These are phyloP conservation scores for Drosophila pegasa DNA, from an alignment of 2,888 invertebrate genomes.

Conservation along the genomic window DNA sequence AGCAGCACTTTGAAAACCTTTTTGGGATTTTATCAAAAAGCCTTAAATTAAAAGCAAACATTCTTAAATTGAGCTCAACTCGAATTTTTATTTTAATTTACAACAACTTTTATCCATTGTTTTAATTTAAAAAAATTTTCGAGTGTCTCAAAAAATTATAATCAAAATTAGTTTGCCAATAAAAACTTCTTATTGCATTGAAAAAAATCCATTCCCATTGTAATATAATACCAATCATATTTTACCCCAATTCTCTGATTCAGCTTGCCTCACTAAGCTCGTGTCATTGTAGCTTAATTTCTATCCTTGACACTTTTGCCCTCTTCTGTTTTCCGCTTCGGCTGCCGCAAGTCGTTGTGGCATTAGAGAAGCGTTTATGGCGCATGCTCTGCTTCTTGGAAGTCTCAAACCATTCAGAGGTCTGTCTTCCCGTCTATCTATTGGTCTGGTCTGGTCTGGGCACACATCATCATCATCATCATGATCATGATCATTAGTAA, in stretches of 20 bases:
- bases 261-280: background rate
- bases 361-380: slow-evolving; percentile 50
- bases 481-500: slow-evolving; percentile 36
- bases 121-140: too few species aligned
- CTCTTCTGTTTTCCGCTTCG: slow-evolving; percentile 24
- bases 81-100: too few species aligned
- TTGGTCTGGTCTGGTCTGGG: slow-evolving; percentile 13
- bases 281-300: slow-evolving; percentile 32
- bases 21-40: too few species aligned
- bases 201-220: too few species aligned
- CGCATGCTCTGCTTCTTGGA: slow-evolving; percentile 51
- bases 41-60: too few species aligned
- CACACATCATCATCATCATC: slow-evolving; percentile 32
- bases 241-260: background rate
- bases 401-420: slow-evolving; percentile 27
- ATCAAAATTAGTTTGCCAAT: too few species aligned
- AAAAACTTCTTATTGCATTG: too few species aligned
- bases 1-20: too few species aligned
- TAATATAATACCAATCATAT: background rate
- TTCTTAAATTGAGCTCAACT: too few species aligned
- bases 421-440: slow-evolving; percentile 18
- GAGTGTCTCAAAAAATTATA: too few species aligned
- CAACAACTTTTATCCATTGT: too few species aligned
- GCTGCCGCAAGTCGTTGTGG: slow-evolving; percentile 17
- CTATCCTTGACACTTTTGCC: slow-evolving; percentile 17